Evolutionary conservation across 2,113 vertebrate genomes (phyloP), one percentile per base, ranked within the genome.

Genomic region (Ageneiosus marmoratus): DNA sequence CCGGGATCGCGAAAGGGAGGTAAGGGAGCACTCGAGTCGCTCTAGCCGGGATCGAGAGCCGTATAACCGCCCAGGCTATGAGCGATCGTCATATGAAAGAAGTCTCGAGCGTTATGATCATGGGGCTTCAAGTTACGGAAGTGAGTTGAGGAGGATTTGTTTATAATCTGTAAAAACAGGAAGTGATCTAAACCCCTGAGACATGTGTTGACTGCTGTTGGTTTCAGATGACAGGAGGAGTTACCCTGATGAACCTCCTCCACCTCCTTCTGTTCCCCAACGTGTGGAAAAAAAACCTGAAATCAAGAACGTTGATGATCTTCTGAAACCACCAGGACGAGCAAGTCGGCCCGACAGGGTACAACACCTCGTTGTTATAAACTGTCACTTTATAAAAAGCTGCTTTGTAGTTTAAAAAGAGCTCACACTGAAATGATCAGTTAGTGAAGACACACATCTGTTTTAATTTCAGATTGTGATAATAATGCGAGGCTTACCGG

Each of bases 401-500:
- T 34, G 60, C 29, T 63, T 63, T 27, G 4, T 60, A 11, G 37
- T 41, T 41, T 41, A 41, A 2, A 41, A 41, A 41, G 37, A 41
- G 3, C 37, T 41, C 24, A 24, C 20, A 44, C 18, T 32, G 22
- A 18, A 18, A 34, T 44, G 65, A 69, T n/a, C 34, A 5, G 10
- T 41, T 44, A 69, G 0, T 44, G 32, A 15, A 32, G 15, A 5
- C 5, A 15, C 1, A 16, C 2, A 2, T 32, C 32, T 16, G 6
- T 58, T 62, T 65, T 91, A 20, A 55, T 92, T 91, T 92, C 92
- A 99, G 98, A 99, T 99, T 91, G 98, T 99, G 77, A 95, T 99
- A 84, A 98, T 99, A 82, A 99, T 99, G 98, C 95, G 98, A 93
- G 98, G 98, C 6, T 93, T 99, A 83, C 97, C 98, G 77, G 98